phyloP scores from a whole-genome alignment of 2,113 vertebrate species.

The Rhombomys opimus region DNA sequence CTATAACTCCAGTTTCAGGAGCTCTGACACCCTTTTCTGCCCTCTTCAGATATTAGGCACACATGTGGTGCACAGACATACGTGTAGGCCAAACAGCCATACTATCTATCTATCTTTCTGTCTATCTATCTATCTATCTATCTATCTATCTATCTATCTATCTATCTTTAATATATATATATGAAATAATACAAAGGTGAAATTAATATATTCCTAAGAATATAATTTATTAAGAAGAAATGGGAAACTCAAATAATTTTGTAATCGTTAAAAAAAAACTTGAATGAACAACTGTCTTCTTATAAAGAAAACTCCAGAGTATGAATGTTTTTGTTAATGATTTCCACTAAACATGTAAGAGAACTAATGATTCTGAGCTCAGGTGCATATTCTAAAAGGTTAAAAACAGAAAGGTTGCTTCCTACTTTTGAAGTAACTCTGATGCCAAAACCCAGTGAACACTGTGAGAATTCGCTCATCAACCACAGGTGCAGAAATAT shows the following conservation, averaged over 20 bases:
- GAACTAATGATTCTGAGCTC: constrained; percentile 27
- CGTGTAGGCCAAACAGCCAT: background rate
- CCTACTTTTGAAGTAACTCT: background rate
- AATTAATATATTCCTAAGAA: constrained; percentile 26
- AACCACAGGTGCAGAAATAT: constrained; percentile 3
- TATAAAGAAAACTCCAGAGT: constrained; percentile 1
- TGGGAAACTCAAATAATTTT: background rate
- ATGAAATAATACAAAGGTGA: background rate
- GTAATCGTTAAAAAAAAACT: background rate
- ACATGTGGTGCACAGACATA: background rate
- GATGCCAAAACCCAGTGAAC: background rate
- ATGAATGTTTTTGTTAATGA: background rate
- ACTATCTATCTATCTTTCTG: too few relatives aligned
- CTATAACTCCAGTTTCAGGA: too few relatives aligned
- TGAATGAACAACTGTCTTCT: constrained; percentile 20
- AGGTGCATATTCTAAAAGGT: background rate
- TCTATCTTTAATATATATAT: too few relatives aligned
- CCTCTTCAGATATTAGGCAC: too few relatives aligned
- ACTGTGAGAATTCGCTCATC: background rate
- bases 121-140: too few relatives aligned
- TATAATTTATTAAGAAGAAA: background rate
- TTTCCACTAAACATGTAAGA: background rate
- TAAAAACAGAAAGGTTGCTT: background rate
- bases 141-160: too few relatives aligned
- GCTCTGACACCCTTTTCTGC: too few relatives aligned